Evolutionary conservation across 23 tunicate species (phyloP).

Genomic region (Styela clava): DNA sequence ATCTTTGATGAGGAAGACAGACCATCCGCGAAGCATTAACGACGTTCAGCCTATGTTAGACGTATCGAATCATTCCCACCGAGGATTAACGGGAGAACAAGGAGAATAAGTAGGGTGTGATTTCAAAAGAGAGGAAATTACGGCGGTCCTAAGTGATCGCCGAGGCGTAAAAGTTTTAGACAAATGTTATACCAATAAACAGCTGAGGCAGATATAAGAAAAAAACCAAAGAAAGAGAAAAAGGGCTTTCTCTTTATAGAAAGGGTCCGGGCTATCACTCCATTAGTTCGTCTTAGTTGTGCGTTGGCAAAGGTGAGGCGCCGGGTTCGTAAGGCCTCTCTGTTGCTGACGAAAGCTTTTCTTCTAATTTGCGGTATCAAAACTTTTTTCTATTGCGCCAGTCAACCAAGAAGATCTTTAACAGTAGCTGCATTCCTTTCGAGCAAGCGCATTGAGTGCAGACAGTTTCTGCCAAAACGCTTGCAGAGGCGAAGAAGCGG

Average conservation of each 20-base stretch:
- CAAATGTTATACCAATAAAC: conserved; percentile 6
- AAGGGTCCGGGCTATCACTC: not conserved
- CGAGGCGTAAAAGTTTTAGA: not conserved
- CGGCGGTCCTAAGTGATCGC: not conserved
- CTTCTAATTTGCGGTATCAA: not conserved
- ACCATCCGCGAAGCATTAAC: not conserved
- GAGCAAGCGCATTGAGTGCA: not conserved
- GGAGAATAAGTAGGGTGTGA: not conserved
- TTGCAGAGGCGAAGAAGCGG: conserved; percentile 11
- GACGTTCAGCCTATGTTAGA: not conserved
- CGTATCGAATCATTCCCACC: not conserved
- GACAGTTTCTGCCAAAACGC: conserved; percentile 9
- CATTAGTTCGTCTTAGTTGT: not conserved
- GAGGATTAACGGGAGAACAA: not conserved
- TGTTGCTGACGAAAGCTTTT: conserved; percentile 3
- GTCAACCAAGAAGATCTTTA: not conserved
- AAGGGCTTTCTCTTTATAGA: conserved; percentile 25
- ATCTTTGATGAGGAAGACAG: not conserved
- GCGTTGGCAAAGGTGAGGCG: conserved; percentile 10
- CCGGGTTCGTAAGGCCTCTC: conserved; percentile 8
- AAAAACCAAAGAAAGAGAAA: not conserved
- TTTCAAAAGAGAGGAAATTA: not conserved
- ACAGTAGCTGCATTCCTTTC: not conserved
- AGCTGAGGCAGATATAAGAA: not conserved
- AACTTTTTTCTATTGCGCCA: not conserved